These are phyloP conservation scores for Serripes groenlandicus DNA, from an alignment of 2,888 invertebrate species.

Conservation along the genomic window DNA sequence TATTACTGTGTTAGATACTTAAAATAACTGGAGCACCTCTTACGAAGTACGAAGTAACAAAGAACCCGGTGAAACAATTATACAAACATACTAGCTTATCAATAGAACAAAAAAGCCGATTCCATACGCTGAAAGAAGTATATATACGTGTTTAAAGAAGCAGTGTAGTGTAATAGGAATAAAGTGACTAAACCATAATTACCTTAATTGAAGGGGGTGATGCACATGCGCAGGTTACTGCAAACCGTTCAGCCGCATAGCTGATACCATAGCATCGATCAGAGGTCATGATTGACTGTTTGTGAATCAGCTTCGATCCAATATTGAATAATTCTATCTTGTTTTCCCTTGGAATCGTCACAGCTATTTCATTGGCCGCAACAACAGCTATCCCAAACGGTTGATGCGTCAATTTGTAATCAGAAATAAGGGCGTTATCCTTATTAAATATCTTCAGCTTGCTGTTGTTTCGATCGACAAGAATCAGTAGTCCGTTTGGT, in stretches of 20 bases:
- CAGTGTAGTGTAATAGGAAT: too few relatives aligned
- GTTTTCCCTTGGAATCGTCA: conserved; percentile 66
- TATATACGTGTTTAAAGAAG: background rate
- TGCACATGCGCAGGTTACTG: conserved; percentile 62
- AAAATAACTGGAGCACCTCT: too few relatives aligned
- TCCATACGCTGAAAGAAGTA: too few relatives aligned
- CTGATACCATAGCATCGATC: conserved; percentile 68
- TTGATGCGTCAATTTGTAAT: conserved; percentile 53
- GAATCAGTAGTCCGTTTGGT: conserved; percentile 53
- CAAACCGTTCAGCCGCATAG: conserved; percentile 58
- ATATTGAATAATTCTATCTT: conserved; percentile 59
- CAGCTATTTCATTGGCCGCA: conserved; percentile 52
- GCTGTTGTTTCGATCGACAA: conserved; percentile 68
- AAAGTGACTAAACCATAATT: too few relatives aligned
- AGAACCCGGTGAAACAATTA: too few relatives aligned
- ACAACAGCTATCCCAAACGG: conserved; percentile 67
- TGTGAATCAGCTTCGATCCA: conserved; percentile 35
- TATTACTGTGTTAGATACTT: too few relatives aligned
- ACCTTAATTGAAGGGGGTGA: conserved; percentile 66
- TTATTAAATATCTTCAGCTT: conserved; percentile 67
- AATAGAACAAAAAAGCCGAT: too few relatives aligned
- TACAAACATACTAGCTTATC: too few relatives aligned
- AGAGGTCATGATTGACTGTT: conserved; percentile 49
- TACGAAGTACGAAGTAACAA: too few relatives aligned
- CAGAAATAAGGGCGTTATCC: conserved; percentile 47